These are phyloP conservation scores for Myrmecobius fasciatus DNA, from an alignment of 2,113 vertebrate species.

Conservation along the genomic window DNA sequence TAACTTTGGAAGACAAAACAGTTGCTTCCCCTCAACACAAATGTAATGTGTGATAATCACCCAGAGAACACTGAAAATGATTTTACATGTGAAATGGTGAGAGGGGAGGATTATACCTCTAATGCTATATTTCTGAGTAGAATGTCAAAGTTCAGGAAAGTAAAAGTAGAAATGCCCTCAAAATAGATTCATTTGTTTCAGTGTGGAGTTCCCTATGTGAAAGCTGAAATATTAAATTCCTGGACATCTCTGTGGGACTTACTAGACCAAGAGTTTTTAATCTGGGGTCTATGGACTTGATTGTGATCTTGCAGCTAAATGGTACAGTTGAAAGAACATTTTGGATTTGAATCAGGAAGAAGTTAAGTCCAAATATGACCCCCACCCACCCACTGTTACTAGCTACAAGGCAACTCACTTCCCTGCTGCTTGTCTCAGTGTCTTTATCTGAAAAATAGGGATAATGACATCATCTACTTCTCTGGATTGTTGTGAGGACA, in stretches of 20 bases:
- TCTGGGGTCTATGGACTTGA: neutral
- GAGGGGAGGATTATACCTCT: neutral
- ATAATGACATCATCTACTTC: neutral
- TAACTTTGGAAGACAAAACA: constrained; percentile 5
- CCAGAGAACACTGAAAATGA: neutral
- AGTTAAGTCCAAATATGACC: neutral
- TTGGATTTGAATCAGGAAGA: neutral
- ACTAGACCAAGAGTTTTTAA: neutral
- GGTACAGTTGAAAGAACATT: neutral
- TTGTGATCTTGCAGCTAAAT: neutral
- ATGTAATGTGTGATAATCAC: neutral
- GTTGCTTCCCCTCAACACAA: constrained; percentile 16
- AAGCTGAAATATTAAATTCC: neutral
- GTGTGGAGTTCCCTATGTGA: constrained; percentile 13
- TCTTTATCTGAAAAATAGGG: neutral
- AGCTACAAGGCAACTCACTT: neutral
- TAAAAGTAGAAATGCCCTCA: neutral
- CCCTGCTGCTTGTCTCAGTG: neutral
- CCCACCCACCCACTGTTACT: neutral
- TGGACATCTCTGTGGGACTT: neutral
- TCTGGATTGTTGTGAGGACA: neutral
- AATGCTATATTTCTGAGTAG: neutral
- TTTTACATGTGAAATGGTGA: constrained; percentile 14
- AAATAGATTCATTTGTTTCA: neutral
- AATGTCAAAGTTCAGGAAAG: neutral